These are phyloP conservation scores for Eretmodus cyanostictus DNA, from an alignment of 2,113 vertebrate species.

Conservation along the genomic window DNA sequence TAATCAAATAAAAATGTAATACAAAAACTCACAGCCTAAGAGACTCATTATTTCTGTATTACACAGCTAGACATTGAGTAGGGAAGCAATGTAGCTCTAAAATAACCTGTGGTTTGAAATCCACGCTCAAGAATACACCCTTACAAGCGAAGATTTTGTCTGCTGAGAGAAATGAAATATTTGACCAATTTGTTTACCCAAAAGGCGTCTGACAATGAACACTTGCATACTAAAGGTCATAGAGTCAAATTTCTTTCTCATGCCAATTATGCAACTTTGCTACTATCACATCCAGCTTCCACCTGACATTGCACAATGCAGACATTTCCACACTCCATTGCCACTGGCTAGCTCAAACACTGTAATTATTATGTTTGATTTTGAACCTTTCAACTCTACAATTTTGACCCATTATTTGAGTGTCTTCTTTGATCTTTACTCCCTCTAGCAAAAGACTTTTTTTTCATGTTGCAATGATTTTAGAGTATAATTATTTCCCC, in stretches of 20 bases:
- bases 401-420: conserved; percentile 62
- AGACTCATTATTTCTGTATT: conserved; percentile 55
- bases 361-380: conserved; percentile 64
- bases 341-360: conserved; percentile 57
- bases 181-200: background rate
- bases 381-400: conserved; percentile 64
- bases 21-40: conserved; percentile 31
- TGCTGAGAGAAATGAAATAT: background rate
- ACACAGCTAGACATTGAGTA: conserved; percentile 15
- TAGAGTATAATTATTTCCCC: conserved; percentile 54
- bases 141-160: background rate
- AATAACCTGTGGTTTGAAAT: conserved; percentile 8
- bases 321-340: conserved; percentile 16
- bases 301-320: conserved; percentile 18
- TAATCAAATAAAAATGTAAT: conserved; percentile 56
- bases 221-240: background rate
- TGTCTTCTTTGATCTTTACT: conserved; percentile 60
- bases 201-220: background rate
- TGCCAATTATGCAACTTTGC: conserved; percentile 11
- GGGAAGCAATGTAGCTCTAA: conserved; percentile 1
- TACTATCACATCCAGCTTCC: conserved; percentile 32
- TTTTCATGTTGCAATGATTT: conserved; percentile 47
- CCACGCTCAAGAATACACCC: background rate
- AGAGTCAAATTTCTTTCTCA: background rate
- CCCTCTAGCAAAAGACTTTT: conserved; percentile 47